These are phyloP conservation scores for Rhagium mordax DNA, from an alignment of 2,888 invertebrate genomes.

Conservation along the genomic window DNA sequence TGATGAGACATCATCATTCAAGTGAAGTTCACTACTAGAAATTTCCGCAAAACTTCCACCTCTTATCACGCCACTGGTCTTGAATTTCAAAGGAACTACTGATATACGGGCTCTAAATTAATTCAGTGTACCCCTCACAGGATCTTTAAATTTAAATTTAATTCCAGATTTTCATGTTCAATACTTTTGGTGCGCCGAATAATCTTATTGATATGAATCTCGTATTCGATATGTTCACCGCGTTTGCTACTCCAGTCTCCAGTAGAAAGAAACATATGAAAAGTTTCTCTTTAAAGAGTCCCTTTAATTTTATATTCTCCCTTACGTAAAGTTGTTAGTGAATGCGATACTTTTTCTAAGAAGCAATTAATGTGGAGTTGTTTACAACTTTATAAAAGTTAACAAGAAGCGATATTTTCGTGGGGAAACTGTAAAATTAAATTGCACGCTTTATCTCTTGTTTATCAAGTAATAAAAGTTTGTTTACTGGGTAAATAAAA, in stretches of 20 bases:
- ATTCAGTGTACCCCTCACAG: not conserved
- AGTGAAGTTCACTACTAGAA: too few relatives aligned
- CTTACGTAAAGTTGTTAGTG: not conserved
- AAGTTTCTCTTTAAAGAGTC: constrained; percentile 3
- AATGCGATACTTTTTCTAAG: constrained; percentile 13
- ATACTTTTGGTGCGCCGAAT: not conserved
- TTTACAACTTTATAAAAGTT: constrained; percentile 14
- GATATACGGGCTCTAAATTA: not conserved
- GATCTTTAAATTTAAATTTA: not conserved
- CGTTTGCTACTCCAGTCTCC: not conserved
- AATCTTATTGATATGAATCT: not conserved
- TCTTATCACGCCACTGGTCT: too few relatives aligned
- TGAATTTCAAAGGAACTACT: not conserved
- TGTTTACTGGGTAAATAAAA: not conserved
- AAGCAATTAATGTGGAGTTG: constrained; percentile 19
- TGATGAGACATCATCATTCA: too few relatives aligned
- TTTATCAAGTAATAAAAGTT: not conserved
- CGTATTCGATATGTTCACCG: not conserved
- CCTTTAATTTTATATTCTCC: not conserved
- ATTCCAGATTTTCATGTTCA: not conserved
- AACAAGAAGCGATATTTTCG: not conserved
- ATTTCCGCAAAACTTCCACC: too few relatives aligned
- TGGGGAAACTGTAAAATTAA: not conserved
- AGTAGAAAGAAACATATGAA: not conserved
- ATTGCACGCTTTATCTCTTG: not conserved